phyloP scores from a whole-genome alignment of 2,888 invertebrate species.

The Chalcosyrphus nemorum region DNA sequence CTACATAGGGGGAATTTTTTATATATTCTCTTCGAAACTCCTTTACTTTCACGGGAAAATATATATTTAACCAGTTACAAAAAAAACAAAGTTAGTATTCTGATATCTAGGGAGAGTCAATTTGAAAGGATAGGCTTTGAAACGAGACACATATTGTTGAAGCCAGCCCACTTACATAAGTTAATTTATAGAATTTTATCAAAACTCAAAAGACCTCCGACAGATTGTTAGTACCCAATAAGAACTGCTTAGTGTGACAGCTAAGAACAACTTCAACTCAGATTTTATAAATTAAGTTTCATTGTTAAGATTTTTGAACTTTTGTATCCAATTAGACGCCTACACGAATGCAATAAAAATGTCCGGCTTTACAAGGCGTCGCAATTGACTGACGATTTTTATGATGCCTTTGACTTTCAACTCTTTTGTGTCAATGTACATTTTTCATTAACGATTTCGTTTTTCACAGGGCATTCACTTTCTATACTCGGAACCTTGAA shows the following conservation, averaged over 20 bases:
- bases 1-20: constrained; percentile 12
- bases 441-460: neutral
- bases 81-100: constrained; percentile 33
- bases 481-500: neutral
- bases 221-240: neutral
- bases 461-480: neutral
- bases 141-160: no score
- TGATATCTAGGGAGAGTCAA: neutral
- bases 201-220: neutral
- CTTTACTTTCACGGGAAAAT: constrained; percentile 21
- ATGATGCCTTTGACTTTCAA: constrained; percentile 17
- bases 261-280: neutral
- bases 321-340: constrained; percentile 16
- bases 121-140: neutral
- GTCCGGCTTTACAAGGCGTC: neutral
- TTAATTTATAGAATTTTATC: neutral
- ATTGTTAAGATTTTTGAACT: constrained; percentile 3
- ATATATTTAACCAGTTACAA: constrained; percentile 2
- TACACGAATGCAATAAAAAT: neutral
- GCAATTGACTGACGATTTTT: constrained; percentile 10
- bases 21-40: neutral
- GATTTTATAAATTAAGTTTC: neutral
- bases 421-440: neutral
- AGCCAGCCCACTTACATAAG: neutral
- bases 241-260: neutral